phyloP scores from a whole-genome alignment of 2,888 invertebrate species.

The Xanthia icteritia region DNA sequence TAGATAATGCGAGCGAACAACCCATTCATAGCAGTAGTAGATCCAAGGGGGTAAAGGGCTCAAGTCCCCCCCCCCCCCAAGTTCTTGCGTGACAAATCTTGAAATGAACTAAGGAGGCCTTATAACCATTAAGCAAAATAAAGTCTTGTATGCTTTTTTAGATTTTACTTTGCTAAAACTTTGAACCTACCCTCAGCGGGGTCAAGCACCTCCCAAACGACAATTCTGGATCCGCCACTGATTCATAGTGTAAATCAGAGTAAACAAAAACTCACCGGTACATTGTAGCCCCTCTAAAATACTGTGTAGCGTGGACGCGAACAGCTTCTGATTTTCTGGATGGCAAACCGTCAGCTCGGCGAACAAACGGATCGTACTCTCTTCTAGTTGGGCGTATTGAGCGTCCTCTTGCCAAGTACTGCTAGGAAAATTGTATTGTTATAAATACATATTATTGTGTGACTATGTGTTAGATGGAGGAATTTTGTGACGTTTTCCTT shows the following conservation, averaged over 20 bases:
- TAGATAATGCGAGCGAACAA: no score
- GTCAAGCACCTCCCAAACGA: no score
- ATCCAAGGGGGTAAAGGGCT: no score
- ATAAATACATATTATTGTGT: constrained; percentile 30
- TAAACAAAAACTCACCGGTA: constrained; percentile 74
- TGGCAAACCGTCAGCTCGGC: constrained; percentile 96
- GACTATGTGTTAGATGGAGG: background rate
- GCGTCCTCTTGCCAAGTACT: constrained; percentile 87
- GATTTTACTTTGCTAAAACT: no score
- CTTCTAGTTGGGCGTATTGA: constrained; percentile 92
- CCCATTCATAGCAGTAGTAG: no score
- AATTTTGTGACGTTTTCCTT: background rate
- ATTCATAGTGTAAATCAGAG: background rate
- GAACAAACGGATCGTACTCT: constrained; percentile 95
- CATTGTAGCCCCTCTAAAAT: constrained; percentile 92
- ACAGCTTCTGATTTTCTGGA: constrained; percentile 94
- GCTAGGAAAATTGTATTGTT: constrained; percentile 30
- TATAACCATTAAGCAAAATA: no score
- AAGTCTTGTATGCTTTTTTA: no score
- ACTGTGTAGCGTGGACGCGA: constrained; percentile 94
- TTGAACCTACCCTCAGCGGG: no score
- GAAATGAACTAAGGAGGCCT: no score
- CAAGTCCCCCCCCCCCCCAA: no score
- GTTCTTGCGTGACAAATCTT: no score
- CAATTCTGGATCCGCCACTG: no score